Evolutionary conservation across 2,888 invertebrate species (phyloP), one percentile per base, ranked within the genome.

Genomic region (Eudemis profundana): DNA sequence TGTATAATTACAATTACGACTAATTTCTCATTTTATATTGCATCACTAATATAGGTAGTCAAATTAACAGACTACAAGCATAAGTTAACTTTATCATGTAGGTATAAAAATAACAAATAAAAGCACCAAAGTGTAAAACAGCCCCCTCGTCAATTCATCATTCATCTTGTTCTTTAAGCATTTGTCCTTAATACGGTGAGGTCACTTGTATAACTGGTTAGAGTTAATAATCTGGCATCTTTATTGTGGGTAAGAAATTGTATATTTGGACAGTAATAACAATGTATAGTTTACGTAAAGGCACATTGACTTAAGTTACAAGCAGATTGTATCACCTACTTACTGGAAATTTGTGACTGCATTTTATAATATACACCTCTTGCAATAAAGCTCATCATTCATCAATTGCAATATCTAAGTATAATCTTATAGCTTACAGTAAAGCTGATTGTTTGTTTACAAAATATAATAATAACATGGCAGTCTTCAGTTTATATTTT

Each of bases 401-500:
- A 19, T 65, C 59, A 72, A 72, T 77, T 77, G 75, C 70, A 74
- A 70, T 75, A 74, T 76, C 77, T 84, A 83, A 81, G 76, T 81
- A 73, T 85, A 85, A 79, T 80, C 90, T 90, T 90, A 90, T 87
- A 85, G 89, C 90, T 90, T 88, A 89, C 71, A 78, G 88, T 91
- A 91, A 91, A 91, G 91, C 91, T 91, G 85, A 79, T 84, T 85
- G 74, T 78, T 85, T 89, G 83, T 81, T 84, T 83, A 83, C 81
- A 82, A 79, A 80, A 82, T 78, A 82, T 86, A 79, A 82, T 74
- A 82, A 82, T 81, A 86, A 88, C 87, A 92, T 92, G 92, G 92
- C 92, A 92, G 92, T 92, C 92, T 92, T 92, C 83, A 85, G 84
- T 89, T 85, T 79, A 86, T 79, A 85, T 81, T 82, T 83, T 86